Conservation (phyloP, 2,797 vertebrate genomes). For the Xiphorhynchus erythropygius region DNA sequence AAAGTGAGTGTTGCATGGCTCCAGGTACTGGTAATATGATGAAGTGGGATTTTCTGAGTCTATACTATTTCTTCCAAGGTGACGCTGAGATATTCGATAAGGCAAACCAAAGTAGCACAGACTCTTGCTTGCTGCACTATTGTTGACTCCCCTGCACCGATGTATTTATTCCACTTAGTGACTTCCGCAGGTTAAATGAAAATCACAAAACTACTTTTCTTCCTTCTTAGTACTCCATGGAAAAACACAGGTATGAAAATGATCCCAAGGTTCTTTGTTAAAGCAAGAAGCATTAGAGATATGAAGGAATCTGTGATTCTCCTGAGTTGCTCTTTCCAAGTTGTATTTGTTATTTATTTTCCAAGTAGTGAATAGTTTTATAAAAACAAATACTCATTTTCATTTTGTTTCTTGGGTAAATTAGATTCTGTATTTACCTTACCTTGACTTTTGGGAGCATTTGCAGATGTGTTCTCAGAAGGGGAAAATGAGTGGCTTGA, state of each 20-base stretch:
- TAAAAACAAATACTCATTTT: background rate
- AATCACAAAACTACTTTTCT: background rate
- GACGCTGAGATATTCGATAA: background rate
- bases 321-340: background rate
- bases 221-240: background rate
- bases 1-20: background rate
- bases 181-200: background rate
- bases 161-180: background rate
- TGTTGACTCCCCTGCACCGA: background rate
- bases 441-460: fast-evolving
- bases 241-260: background rate
- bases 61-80: background rate
- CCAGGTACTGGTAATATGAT: background rate
- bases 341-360: background rate
- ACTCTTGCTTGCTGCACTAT: background rate
- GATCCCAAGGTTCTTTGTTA: background rate
- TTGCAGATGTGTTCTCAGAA: background rate
- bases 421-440: background rate
- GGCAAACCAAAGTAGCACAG: background rate
- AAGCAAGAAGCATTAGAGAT: background rate
- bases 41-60: background rate
- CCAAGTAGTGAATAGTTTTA: background rate
- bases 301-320: background rate
- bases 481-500: background rate
- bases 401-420: background rate